A percentile compares a stretch with the other conserved stretches of the same genome.
Conservation (phyloP, 2,797 vertebrate genomes). For the Pipistrellus pipistrellus region DNA sequence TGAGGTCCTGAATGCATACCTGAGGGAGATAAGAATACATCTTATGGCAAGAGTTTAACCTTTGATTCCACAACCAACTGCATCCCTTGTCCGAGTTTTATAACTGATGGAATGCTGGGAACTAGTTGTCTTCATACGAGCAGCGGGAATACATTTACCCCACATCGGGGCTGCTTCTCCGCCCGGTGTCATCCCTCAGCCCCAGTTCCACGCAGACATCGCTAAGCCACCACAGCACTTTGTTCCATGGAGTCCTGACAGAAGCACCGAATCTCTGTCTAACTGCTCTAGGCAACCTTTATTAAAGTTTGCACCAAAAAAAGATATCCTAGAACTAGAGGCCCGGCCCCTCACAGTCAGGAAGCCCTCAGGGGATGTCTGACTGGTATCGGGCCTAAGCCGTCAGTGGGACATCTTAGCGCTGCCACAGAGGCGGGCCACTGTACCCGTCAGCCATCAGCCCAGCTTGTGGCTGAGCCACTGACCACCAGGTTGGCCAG, state of each 20-base stretch:
- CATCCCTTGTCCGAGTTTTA: neutral
- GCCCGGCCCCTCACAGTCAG: no score
- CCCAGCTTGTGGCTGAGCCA: no score
- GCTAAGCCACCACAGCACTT: neutral
- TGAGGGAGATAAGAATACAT: conserved; percentile 74
- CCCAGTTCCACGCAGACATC: neutral
- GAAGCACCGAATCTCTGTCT: neutral
- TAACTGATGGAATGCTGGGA: neutral
- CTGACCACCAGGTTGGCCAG: no score
- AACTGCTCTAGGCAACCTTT: neutral
- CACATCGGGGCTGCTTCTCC: neutral
- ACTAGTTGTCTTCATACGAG: neutral
- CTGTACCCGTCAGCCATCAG: no score
- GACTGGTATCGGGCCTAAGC: no score
- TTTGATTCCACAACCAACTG: no score
- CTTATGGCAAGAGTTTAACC: neutral
- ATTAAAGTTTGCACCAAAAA: neutral
- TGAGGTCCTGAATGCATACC: conserved; percentile 90
- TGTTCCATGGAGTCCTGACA: neutral
- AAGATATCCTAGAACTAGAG: conserved; percentile 54
- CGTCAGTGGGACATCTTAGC: no score
- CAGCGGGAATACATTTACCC: neutral
- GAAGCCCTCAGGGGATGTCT: no score
- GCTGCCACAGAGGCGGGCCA: no score
- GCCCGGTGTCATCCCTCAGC: neutral